Percentiles rank a stretch among this genome's conserved stretches.
These are phyloP conservation scores for Agrochola lota DNA, from an alignment of 2,888 invertebrate species.

Conservation along the genomic window DNA sequence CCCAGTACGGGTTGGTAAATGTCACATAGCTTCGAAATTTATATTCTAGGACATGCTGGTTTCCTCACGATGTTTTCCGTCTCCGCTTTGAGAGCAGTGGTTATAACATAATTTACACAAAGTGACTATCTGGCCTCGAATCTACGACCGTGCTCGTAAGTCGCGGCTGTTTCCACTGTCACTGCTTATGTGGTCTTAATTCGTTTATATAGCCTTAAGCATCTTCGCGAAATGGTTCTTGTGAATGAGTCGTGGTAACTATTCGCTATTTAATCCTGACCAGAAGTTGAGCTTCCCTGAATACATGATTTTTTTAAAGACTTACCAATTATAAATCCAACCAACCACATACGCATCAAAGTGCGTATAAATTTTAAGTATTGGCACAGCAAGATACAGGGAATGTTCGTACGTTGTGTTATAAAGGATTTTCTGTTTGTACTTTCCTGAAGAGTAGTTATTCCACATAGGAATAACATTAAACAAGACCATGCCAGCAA, in stretches of 20 bases:
- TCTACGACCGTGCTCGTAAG: too few species aligned
- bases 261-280: background rate
- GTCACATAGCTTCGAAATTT: background rate
- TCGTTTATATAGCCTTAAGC: too few species aligned
- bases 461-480: conserved; percentile 41
- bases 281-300: too few species aligned
- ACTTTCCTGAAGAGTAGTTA: conserved; percentile 42
- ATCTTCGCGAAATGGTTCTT: too few species aligned
- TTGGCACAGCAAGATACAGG: conserved; percentile 37
- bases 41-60: background rate
- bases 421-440: conserved; percentile 6
- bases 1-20: background rate
- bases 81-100: too few species aligned
- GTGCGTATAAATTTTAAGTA: conserved; percentile 28
- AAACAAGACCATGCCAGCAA: background rate
- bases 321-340: conserved; percentile 47
- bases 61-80: background rate
- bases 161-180: too few species aligned
- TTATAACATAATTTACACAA: too few species aligned
- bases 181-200: too few species aligned
- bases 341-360: conserved; percentile 36
- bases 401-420: conserved; percentile 53
- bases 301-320: background rate
- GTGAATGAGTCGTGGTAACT: background rate
- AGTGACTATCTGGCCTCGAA: too few species aligned